Conservation (phyloP, 2,888 invertebrate species). For the Pollenia angustigena region DNA sequence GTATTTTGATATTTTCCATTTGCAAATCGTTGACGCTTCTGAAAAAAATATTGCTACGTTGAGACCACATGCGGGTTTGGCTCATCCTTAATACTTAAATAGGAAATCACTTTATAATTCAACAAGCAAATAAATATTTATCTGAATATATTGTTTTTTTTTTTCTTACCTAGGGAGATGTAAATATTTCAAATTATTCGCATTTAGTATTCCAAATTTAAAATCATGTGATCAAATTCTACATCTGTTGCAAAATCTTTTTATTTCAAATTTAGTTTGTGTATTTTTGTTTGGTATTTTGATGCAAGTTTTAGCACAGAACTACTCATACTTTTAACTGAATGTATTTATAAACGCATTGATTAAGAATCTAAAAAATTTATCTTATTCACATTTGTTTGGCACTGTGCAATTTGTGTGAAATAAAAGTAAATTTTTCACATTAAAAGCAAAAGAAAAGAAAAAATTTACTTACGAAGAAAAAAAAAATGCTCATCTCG, state of each 20-base stretch:
- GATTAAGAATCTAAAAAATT: constrained; percentile 52
- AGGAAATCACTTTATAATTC: too few relatives aligned
- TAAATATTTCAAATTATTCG: too few relatives aligned
- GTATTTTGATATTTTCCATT: too few relatives aligned
- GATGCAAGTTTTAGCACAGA: constrained; percentile 44
- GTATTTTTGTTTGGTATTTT: background rate
- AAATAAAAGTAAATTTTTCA: constrained; percentile 46
- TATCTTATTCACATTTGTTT: constrained; percentile 56
- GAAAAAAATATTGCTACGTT: too few relatives aligned
- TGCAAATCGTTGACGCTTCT: too few relatives aligned
- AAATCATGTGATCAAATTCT: constrained; percentile 60
- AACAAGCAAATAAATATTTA: too few relatives aligned
- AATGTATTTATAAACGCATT: constrained; percentile 41
- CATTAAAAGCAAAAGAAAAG: background rate
- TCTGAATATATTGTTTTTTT: too few relatives aligned
- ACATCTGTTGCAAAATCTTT: constrained; percentile 53
- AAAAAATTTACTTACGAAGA: background rate
- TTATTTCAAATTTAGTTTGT: constrained; percentile 22
- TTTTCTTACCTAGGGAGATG: too few relatives aligned
- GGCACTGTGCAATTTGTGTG: constrained; percentile 46
- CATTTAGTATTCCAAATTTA: constrained; percentile 24
- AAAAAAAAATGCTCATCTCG: constrained; percentile 54
- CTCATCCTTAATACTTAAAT: too few relatives aligned
- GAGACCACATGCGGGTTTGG: too few relatives aligned
- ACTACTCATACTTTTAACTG: constrained; percentile 36